Evolutionary conservation across 2,113 vertebrate genomes (phyloP).

Genomic region (Eretmochelys imbricata): DNA sequence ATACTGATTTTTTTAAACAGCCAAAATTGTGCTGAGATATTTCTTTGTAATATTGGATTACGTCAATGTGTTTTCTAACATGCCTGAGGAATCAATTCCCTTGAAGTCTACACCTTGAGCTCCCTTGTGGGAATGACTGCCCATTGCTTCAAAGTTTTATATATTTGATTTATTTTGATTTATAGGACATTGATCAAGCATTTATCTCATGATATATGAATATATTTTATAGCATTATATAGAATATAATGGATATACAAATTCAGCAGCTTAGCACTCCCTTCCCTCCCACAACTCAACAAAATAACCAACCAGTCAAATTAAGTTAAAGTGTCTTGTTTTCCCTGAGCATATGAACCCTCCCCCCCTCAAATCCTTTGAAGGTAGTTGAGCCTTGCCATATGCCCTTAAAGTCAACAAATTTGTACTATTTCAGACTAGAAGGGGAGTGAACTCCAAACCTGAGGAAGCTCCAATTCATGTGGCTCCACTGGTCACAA

Average conservation of each 20-base stretch:
- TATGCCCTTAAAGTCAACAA: background rate
- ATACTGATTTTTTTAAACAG: background rate
- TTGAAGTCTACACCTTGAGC: slow-evolving; percentile 20
- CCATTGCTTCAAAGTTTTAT: background rate
- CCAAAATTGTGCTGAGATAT: background rate
- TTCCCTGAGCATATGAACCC: background rate
- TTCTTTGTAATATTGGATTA: background rate
- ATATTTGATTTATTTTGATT: slow-evolving; percentile 39
- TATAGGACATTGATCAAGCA: background rate
- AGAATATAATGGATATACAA: background rate
- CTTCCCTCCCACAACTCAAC: background rate
- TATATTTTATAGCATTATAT: slow-evolving; percentile 13
- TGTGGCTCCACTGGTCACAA: background rate
- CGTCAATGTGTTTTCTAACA: background rate
- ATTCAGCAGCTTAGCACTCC: background rate
- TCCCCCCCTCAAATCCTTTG: too few relatives aligned
- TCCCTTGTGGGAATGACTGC: background rate
- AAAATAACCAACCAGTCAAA: background rate
- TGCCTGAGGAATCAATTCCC: background rate
- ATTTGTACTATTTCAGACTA: background rate
- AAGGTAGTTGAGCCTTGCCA: background rate
- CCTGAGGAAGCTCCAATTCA: background rate
- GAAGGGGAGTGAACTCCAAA: background rate
- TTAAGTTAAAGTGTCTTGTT: background rate
- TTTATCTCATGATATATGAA: slow-evolving; percentile 1